These are phyloP conservation scores for Neotoma lepida DNA, from an alignment of 2,113 vertebrate species.

Conservation along the genomic window DNA sequence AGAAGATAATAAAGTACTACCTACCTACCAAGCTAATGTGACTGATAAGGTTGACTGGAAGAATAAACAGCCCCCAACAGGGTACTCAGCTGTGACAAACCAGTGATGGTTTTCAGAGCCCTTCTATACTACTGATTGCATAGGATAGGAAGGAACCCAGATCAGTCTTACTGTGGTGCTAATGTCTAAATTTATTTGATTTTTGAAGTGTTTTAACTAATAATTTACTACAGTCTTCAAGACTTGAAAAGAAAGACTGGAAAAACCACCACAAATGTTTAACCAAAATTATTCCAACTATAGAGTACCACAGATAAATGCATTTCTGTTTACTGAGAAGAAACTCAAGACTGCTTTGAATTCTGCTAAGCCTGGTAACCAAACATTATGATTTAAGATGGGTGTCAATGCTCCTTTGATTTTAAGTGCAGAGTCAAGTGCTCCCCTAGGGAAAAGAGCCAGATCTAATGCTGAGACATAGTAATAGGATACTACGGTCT, in stretches of 20 bases:
- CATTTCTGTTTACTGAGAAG: constrained; percentile 55
- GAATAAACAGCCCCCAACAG: constrained; percentile 35
- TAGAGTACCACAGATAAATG: constrained; percentile 37
- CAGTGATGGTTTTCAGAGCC: constrained; percentile 17
- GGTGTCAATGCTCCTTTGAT: constrained; percentile 65
- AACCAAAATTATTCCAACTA: constrained; percentile 21
- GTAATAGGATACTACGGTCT: constrained; percentile 26
- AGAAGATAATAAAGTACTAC: constrained; percentile 32
- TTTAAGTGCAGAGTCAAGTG: constrained; percentile 47
- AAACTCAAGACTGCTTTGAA: constrained; percentile 69
- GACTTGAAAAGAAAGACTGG: constrained; percentile 49
- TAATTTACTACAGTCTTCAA: constrained; percentile 63
- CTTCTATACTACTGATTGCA: background rate
- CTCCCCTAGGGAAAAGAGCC: constrained; percentile 1
- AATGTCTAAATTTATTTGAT: constrained; percentile 41
- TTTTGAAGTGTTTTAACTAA: constrained; percentile 63
- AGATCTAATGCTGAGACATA: constrained; percentile 45
- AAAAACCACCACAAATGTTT: constrained; percentile 45
- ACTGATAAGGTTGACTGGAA: constrained; percentile 2
- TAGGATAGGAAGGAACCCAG: background rate
- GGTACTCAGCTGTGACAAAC: constrained; percentile 22
- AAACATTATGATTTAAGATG: constrained; percentile 62
- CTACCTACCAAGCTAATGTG: constrained; percentile 45
- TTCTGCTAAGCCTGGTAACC: constrained; percentile 61
- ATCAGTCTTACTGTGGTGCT: constrained; percentile 8